Percentiles rank a stretch among this genome's conserved stretches.
Conservation (phyloP, 2,797 vertebrate species). For the Syngnathus rostellatus region DNA sequence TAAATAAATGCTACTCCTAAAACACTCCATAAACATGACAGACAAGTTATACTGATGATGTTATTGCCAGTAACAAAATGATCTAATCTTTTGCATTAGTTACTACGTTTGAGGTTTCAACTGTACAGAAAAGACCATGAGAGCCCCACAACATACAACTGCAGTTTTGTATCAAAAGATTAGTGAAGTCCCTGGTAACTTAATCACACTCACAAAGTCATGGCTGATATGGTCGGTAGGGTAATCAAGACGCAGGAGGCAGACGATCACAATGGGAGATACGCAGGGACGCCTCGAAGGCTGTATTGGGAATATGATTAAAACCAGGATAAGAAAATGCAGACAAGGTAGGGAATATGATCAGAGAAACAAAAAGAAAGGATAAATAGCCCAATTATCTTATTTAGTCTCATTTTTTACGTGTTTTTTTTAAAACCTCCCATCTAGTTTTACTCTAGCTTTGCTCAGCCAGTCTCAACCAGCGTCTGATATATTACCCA, state of each 20-base stretch:
- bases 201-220: constrained; percentile 2
- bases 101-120: no score
- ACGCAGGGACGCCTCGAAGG: background rate
- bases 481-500: no score
- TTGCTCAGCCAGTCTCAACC: no score
- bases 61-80: background rate
- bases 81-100: background rate
- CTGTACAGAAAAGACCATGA: background rate
- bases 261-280: background rate
- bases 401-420: background rate
- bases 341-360: background rate
- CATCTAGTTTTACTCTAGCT: background rate
- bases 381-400: background rate
- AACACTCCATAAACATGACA: background rate
- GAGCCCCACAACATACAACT: background rate
- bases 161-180: background rate
- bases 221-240: constrained; percentile 1
- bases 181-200: background rate
- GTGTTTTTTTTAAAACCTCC: background rate
- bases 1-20: background rate
- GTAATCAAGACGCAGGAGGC: background rate
- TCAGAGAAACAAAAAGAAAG: background rate
- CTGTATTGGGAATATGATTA: background rate
- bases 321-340: background rate
- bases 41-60: background rate